Evolutionary conservation across 2,888 invertebrate species (phyloP).

Genomic region (Cataglyphis livida): DNA sequence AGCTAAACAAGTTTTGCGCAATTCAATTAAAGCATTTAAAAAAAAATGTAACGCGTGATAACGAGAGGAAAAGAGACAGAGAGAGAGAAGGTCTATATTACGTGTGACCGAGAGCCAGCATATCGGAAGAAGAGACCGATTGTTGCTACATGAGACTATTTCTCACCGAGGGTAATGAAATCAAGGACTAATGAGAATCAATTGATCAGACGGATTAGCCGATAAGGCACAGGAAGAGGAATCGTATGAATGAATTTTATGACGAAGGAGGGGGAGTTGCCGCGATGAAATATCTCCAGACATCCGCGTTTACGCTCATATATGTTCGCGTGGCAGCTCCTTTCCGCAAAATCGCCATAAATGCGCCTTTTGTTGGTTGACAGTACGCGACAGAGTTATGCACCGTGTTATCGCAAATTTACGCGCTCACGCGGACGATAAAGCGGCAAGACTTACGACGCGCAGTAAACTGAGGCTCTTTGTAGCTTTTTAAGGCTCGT

Average conservation of each 20-base stretch:
- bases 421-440: slow-evolving; percentile 40
- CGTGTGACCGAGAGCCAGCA: slow-evolving; percentile 50
- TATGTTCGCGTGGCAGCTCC: neutral
- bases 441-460: slow-evolving; percentile 36
- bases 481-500: slow-evolving; percentile 25
- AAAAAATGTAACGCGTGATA: slow-evolving; percentile 29
- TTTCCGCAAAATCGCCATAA: slow-evolving; percentile 39
- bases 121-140: slow-evolving; percentile 51
- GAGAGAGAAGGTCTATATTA: neutral
- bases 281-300: neutral
- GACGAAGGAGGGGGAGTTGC: slow-evolving; percentile 55
- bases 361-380: slow-evolving; percentile 62
- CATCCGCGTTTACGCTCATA: slow-evolving; percentile 31
- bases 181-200: slow-evolving; percentile 76
- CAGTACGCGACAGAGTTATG: slow-evolving; percentile 55
- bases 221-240: slow-evolving; percentile 66
- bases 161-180: slow-evolving; percentile 71
- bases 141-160: slow-evolving; percentile 59
- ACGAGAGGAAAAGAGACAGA: neutral
- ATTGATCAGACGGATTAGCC: slow-evolving; percentile 69
- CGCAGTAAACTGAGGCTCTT: slow-evolving; percentile 44
- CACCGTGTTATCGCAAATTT: slow-evolving; percentile 51
- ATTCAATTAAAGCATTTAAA: neutral
- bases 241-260: slow-evolving; percentile 68
- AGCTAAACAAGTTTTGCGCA: neutral